Evolutionary conservation across 2,888 invertebrate species (phyloP).

Genomic region (Empis stercorea): DNA sequence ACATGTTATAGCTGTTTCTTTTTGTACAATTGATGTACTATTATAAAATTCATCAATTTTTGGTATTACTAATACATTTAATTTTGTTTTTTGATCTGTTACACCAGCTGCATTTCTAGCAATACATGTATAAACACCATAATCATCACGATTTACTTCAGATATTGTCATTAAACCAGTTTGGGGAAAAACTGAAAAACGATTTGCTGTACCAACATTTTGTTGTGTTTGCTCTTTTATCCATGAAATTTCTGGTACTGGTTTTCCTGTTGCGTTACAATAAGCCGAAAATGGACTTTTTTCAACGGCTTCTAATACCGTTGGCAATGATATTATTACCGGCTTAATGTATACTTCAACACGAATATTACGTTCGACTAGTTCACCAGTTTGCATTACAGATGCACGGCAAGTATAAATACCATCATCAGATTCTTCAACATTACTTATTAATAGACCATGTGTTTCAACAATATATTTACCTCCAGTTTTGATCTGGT

Average conservation of each 20-base stretch:
- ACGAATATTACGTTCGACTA: constrained; percentile 62
- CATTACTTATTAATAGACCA: constrained; percentile 62
- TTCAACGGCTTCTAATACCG: constrained; percentile 58
- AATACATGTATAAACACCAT: constrained; percentile 66
- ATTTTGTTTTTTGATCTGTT: constrained; percentile 51
- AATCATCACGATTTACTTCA: constrained; percentile 62
- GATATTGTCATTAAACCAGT: constrained; percentile 62
- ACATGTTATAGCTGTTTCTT: constrained; percentile 56
- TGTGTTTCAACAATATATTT: constrained; percentile 62
- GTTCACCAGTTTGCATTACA: constrained; percentile 66
- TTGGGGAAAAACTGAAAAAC: constrained; percentile 48
- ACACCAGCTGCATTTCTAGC: constrained; percentile 69
- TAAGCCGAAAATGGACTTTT: constrained; percentile 62
- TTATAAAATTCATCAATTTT: constrained; percentile 67
- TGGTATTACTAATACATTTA: constrained; percentile 65
- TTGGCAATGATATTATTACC: constrained; percentile 49
- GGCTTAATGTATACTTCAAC: constrained; percentile 71
- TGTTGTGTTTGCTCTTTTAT: constrained; percentile 58
- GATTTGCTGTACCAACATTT: constrained; percentile 55
- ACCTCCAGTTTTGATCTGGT: constrained; percentile 55
- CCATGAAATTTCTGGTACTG: constrained; percentile 73
- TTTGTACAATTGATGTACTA: constrained; percentile 48
- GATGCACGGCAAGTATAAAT: constrained; percentile 78
- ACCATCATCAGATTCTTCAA: constrained; percentile 73
- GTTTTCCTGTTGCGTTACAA: constrained; percentile 74